Base-by-base conservation (phyloP, 2,113 vertebrate genomes). In the Gallinago media region DNA sequence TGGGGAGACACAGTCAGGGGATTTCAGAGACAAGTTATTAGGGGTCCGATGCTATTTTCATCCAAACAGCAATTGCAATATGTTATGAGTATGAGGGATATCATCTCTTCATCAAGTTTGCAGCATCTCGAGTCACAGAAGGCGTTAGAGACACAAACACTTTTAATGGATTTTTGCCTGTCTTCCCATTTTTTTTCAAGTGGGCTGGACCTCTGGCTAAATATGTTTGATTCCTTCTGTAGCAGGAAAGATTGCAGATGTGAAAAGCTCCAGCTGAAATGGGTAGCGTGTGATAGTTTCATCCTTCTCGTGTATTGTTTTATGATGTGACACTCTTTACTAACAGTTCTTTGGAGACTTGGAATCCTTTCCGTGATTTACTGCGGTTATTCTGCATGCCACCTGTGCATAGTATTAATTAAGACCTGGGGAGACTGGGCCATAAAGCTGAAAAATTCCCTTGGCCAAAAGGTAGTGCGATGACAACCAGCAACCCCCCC, bases 371-470 rank as follows among this genome's bases (percentile, higher is more conserved):
- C 38, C 92, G 62, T 97, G 94, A 97, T 96, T 97, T 96, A 95
- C 89, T 87, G 73, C 68, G 65, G 88, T 94, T 96, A 96, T 96
- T 89, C 65, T 59, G 91, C 66, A 78, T 31, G 93, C 75, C 95
- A 97, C 89, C 95, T 96, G 91, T 97, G 84, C 77, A 58, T 61
- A 9, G 46, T 88, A 96, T 97, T 97, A 97, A 97, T 97, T 97
- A 97, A 98, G 75, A 96, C 83, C 72, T 34, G 23, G 63, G 66
- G 75, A 96, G 55, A 86, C 18, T 77, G 46, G 84, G 50, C 73
- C 85, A 52, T 94, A 96, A 97, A 97, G 78, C 93, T 96, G 96
- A 96, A 96, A 94, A 93, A 93, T 92, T 93, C 71, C 52, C 50
- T 96, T 96, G 93, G 77, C 85, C 61, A 62, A 89, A 93, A 88